phyloP scores from a whole-genome alignment of 1,140 invertebrate genomes.

The Scaptomyza pallida region DNA sequence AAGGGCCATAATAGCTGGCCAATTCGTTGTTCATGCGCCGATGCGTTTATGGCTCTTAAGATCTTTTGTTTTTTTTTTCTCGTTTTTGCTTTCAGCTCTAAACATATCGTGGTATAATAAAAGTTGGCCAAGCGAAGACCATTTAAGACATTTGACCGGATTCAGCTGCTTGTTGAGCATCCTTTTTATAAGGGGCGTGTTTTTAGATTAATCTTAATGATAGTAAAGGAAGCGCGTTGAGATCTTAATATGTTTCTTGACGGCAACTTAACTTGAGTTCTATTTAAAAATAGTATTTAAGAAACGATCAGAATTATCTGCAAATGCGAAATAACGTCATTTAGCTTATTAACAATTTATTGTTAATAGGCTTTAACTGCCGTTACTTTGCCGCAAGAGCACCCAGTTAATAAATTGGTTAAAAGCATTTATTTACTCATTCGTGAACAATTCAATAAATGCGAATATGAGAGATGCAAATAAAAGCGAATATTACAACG shows the following conservation, averaged over 20 bases:
- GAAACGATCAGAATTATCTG: too few species aligned
- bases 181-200: conserved; percentile 3
- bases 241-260: neutral
- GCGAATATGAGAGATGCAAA: conserved; percentile 17
- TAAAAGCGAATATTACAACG: conserved; percentile 19
- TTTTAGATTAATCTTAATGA: conserved; percentile 24
- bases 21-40: conserved; percentile 41
- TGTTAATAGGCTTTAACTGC: neutral
- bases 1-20: conserved; percentile 47
- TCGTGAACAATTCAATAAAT: conserved; percentile 16
- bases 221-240: conserved; percentile 1
- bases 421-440: conserved; percentile 20
- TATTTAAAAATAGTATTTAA: too few species aligned
- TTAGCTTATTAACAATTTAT: neutral
- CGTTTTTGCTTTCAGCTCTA: conserved; percentile 2
- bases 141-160: conserved; percentile 14
- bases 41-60: conserved; percentile 34
- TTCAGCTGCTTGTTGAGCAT: conserved; percentile 10
- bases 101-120: too few species aligned
- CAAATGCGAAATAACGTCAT: neutral
- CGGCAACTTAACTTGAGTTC: neutral
- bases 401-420: neutral
- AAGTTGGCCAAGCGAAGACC: conserved; percentile 24
- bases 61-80: conserved; percentile 7
- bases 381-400: neutral